These are phyloP conservation scores for Pseudonaja textilis DNA, from an alignment of 2,113 vertebrate species.

Conservation along the genomic window DNA sequence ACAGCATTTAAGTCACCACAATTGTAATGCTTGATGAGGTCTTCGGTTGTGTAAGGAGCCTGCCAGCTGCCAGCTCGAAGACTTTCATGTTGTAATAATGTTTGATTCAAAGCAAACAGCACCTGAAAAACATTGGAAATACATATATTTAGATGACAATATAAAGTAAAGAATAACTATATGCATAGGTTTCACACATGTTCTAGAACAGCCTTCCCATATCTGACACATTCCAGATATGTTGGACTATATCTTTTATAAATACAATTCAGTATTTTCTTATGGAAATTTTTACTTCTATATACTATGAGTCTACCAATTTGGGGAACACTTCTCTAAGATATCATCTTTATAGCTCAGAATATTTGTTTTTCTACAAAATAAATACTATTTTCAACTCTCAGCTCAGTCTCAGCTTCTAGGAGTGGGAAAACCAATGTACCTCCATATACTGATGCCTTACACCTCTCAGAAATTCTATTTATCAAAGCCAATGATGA, in stretches of 20 bases:
- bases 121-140: conserved; percentile 68
- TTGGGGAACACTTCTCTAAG: background rate
- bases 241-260: background rate
- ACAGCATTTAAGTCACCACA: conserved; percentile 85
- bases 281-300: background rate
- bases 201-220: background rate
- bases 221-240: background rate
- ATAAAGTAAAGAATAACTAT: background rate
- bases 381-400: background rate
- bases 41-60: conserved; percentile 81
- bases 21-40: conserved; percentile 90
- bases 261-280: background rate
- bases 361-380: background rate
- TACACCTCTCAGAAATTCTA: background rate
- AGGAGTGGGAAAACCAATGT: background rate
- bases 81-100: conserved; percentile 83
- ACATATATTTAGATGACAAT: background rate
- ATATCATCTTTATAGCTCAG: background rate
- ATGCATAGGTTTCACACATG: background rate
- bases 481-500: background rate
- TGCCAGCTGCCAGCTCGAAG: conserved; percentile 82
- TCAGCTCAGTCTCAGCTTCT: background rate
- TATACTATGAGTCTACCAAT: background rate
- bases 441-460: background rate
- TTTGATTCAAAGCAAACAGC: conserved; percentile 87